Evolutionary conservation across 2,797 vertebrate species (phyloP).

Genomic region (Myotis myotis): DNA sequence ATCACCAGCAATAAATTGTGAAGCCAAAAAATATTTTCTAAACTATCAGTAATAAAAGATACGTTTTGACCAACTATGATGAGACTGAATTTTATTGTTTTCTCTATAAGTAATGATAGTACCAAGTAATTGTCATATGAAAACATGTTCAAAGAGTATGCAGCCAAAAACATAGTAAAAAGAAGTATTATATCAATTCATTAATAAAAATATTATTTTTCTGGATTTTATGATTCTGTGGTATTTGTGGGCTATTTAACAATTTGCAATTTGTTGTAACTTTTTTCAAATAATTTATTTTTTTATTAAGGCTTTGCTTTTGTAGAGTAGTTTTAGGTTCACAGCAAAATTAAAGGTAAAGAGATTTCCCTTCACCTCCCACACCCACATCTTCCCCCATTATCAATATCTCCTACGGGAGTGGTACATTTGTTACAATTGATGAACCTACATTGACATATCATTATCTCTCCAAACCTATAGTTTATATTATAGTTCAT

Average conservation of each 20-base stretch:
- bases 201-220: slow-evolving; percentile 8
- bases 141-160: neutral
- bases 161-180: neutral
- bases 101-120: neutral
- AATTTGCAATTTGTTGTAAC: neutral
- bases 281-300: neutral
- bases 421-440: neutral
- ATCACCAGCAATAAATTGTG: neutral
- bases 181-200: neutral
- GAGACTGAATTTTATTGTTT: neutral
- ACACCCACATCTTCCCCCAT: neutral
- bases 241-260: neutral
- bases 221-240: neutral
- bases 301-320: neutral
- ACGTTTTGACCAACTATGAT: neutral
- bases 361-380: neutral
- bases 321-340: neutral
- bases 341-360: neutral
- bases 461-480: neutral
- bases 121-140: neutral
- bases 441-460: neutral
- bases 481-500: neutral
- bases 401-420: neutral
- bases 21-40: neutral
- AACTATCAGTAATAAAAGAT: slow-evolving; percentile 19